These are phyloP conservation scores for Alethe diademata DNA, from an alignment of 2,113 vertebrate genomes.

Conservation along the genomic window DNA sequence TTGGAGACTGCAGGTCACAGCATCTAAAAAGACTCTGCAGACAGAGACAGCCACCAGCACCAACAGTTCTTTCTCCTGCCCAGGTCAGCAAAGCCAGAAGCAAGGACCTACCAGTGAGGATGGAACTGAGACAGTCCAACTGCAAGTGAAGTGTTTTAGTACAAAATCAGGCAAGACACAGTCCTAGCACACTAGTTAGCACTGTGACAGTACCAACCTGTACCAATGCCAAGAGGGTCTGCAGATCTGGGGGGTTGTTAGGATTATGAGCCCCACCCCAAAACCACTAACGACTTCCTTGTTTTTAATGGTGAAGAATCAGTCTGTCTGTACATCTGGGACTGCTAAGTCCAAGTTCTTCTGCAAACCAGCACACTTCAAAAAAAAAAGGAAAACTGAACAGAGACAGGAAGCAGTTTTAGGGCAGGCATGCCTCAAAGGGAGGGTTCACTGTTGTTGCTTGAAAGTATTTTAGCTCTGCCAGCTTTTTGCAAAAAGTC, in stretches of 20 bases:
- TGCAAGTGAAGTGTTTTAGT: neutral
- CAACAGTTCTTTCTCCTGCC: neutral
- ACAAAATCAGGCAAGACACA: neutral
- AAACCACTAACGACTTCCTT: neutral
- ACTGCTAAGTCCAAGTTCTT: neutral
- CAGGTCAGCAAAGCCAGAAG: neutral
- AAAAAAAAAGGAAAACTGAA: neutral
- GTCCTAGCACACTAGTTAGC: neutral
- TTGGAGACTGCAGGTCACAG: neutral
- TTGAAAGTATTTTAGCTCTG: neutral
- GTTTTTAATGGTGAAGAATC: neutral
- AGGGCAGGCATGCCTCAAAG: neutral
- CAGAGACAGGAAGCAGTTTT: neutral
- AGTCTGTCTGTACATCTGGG: neutral
- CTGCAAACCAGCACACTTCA: neutral
- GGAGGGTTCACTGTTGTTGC: neutral
- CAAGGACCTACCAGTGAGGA: neutral
- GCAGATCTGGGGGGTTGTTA: neutral
- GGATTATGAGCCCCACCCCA: neutral
- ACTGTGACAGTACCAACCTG: neutral
- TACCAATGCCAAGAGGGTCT: neutral
- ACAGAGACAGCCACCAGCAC: neutral
- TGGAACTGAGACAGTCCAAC: neutral
- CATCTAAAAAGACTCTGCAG: neutral
- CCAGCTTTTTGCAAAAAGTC: neutral